Evolutionary conservation across 2,888 invertebrate species (phyloP).

Genomic region (Polyommatus icarus): DNA sequence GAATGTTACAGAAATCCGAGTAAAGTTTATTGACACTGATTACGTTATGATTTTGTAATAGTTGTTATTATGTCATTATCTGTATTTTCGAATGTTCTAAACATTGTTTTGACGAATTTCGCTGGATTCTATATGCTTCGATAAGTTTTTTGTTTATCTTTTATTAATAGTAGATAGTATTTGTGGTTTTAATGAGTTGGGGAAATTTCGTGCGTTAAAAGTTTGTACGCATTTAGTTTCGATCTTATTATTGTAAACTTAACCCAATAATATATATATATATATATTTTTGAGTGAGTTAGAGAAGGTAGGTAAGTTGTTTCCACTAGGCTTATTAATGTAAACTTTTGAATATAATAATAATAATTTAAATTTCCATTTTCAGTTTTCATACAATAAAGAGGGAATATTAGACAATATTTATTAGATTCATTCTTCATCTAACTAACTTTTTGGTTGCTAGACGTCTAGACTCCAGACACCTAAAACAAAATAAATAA

Average conservation of each 20-base stretch:
- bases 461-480: slow-evolving; percentile 25
- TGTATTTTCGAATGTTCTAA: not conserved
- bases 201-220: not conserved
- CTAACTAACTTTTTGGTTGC: not conserved
- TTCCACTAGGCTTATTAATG: no score
- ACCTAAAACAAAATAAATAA: not conserved
- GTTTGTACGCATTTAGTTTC: not conserved
- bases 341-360: no score
- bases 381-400: no score
- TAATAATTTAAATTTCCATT: no score
- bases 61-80: slow-evolving; percentile 23
- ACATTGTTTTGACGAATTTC: not conserved
- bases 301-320: no score
- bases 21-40: slow-evolving; percentile 25
- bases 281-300: no score
- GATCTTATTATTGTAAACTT: no score
- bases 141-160: not conserved
- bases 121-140: not conserved
- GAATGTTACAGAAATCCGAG: slow-evolving; percentile 22
- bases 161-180: not conserved
- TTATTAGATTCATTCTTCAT: not conserved
- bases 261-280: no score
- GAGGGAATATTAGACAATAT: no score
- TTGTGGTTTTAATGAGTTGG: not conserved
- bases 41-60: slow-evolving; percentile 22